Evolutionary conservation across 1,140 invertebrate genomes (phyloP).

Genomic region (Meloidogyne floridensis): DNA sequence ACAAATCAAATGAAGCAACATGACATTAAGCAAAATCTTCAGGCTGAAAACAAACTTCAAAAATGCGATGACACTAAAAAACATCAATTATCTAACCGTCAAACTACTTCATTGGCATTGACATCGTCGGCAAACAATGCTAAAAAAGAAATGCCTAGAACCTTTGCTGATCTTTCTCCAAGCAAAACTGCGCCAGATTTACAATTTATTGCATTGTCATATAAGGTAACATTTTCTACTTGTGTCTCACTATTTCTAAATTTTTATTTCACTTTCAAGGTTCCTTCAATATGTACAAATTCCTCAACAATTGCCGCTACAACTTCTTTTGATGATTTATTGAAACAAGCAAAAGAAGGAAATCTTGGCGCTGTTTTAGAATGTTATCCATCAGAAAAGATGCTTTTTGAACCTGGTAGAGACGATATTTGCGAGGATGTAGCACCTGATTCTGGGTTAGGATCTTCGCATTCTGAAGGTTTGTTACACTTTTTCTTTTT

Average conservation of each 20-base stretch:
- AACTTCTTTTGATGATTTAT: slow-evolving; percentile 43
- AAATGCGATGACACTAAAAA: too few relatives aligned
- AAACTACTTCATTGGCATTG: not conserved
- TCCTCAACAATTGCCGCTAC: slow-evolving; percentile 46
- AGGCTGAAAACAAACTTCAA: too few relatives aligned
- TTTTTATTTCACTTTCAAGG: not conserved
- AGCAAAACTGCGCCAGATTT: slow-evolving; percentile 56
- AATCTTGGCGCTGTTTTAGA: slow-evolving; percentile 18
- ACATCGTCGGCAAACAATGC: not conserved
- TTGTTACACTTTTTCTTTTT: not conserved
- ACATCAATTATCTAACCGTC: not conserved
- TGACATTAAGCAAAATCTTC: not conserved
- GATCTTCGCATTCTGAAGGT: slow-evolving; percentile 49
- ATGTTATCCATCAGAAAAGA: slow-evolving; percentile 9
- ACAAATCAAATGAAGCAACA: not conserved
- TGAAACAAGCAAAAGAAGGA: slow-evolving; percentile 30
- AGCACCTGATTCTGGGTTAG: slow-evolving; percentile 60
- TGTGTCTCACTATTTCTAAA: not conserved
- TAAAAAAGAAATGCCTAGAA: slow-evolving; percentile 26
- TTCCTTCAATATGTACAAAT: slow-evolving; percentile 32
- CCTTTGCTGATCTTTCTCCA: slow-evolving; percentile 48
- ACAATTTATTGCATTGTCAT: slow-evolving; percentile 58
- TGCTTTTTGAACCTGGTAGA: not conserved
- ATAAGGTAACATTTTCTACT: slow-evolving; percentile 47
- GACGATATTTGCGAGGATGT: not conserved